These are phyloP conservation scores for Eremophila alpestris DNA, from an alignment of 2,797 vertebrate species.

Conservation along the genomic window DNA sequence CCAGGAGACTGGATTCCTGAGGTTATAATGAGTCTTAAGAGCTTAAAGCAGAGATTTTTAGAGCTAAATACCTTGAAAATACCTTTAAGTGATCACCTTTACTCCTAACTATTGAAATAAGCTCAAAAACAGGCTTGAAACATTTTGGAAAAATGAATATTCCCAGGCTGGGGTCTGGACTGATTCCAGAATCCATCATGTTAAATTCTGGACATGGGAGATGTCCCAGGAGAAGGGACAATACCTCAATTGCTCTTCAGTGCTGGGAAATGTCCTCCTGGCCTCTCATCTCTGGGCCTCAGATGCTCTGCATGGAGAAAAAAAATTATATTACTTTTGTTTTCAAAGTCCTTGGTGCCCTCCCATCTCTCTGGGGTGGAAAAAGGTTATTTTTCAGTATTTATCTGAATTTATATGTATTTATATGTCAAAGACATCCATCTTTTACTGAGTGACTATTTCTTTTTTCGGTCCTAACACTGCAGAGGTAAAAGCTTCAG, in stretches of 20 bases:
- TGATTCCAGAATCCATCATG: background rate
- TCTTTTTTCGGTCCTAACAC: background rate
- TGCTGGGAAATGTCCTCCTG: background rate
- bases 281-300: background rate
- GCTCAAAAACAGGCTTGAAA: background rate
- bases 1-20: background rate
- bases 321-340: background rate
- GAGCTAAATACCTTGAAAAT: background rate
- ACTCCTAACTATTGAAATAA: background rate
- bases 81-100: background rate
- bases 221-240: background rate
- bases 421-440: background rate
- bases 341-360: background rate
- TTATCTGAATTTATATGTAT: background rate
- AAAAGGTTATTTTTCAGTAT: background rate
- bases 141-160: background rate
- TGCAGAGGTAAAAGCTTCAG: background rate
- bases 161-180: background rate
- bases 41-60: background rate
- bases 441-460: background rate
- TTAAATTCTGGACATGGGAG: background rate
- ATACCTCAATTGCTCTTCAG: background rate
- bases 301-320: background rate
- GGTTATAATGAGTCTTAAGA: background rate
- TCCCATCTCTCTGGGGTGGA: background rate